Evolutionary conservation across 2,113 vertebrate species (phyloP).

Genomic region (Ctenodactylus gundi): DNA sequence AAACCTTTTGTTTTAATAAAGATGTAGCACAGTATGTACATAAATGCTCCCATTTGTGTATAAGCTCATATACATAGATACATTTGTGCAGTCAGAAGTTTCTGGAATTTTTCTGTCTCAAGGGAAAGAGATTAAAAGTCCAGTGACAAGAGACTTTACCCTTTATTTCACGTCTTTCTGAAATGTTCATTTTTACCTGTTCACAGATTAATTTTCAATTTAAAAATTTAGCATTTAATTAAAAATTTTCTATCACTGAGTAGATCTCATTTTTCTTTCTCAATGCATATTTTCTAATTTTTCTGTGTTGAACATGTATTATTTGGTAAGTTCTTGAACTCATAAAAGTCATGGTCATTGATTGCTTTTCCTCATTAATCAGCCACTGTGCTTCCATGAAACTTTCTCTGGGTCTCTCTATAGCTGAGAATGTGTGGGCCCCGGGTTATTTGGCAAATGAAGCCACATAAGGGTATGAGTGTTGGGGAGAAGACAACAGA

Average conservation of each 20-base stretch:
- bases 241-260: neutral
- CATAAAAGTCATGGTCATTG: neutral
- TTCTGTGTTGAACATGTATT: neutral
- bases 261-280: slow-evolving; percentile 14
- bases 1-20: neutral
- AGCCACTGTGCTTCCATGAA: neutral
- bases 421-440: neutral
- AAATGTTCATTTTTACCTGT: neutral
- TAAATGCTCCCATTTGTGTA: neutral
- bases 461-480: neutral
- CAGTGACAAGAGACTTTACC: neutral
- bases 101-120: slow-evolving; percentile 23
- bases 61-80: neutral
- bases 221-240: neutral
- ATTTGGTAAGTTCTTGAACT: neutral
- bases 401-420: neutral
- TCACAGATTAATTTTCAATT: neutral
- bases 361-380: neutral
- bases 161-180: neutral
- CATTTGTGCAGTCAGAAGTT: neutral
- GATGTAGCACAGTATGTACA: neutral
- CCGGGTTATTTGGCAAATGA: neutral
- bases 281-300: neutral
- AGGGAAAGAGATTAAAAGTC: neutral
- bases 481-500: too few relatives aligned